phyloP scores from a whole-genome alignment of 2,888 invertebrate species.

The Hedychridium roseum region DNA sequence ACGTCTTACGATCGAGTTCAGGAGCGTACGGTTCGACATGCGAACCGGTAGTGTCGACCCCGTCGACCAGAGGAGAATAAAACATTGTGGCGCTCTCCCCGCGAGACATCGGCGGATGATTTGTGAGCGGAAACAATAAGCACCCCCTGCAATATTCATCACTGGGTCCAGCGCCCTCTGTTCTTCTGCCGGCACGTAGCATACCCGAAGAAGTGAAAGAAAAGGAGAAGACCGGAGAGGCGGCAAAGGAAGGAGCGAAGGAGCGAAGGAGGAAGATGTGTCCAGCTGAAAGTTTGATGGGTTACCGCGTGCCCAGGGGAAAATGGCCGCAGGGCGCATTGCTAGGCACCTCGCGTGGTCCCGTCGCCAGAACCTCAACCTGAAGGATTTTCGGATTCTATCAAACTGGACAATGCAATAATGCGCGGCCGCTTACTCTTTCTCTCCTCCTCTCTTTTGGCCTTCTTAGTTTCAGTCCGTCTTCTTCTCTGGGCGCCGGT shows the following conservation, averaged over 20 bases:
- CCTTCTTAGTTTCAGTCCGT: constrained; percentile 22
- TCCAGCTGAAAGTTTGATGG: constrained; percentile 64
- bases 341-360: constrained; percentile 56
- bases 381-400: constrained; percentile 64
- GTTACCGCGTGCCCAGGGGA: constrained; percentile 57
- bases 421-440: constrained; percentile 50
- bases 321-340: constrained; percentile 52
- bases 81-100: constrained; percentile 56
- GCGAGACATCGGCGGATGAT: constrained; percentile 62
- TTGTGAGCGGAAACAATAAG: constrained; percentile 64
- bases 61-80: constrained; percentile 54
- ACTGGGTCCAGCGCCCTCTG: constrained; percentile 36
- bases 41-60: constrained; percentile 37
- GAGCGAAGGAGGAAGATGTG: constrained; percentile 43
- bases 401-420: constrained; percentile 64
- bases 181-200: constrained; percentile 23
- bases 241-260: constrained; percentile 34
- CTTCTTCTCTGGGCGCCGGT: constrained; percentile 25
- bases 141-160: constrained; percentile 63
- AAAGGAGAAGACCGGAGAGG: constrained; percentile 21
- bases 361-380: constrained; percentile 47
- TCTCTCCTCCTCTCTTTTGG: constrained; percentile 13
- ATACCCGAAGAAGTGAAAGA: constrained; percentile 7
- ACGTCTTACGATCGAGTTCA: constrained; percentile 29
- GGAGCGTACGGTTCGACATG: too few species aligned